Evolutionary conservation across 2,888 invertebrate genomes (phyloP).

Genomic region (Entomobrya multifasciata): DNA sequence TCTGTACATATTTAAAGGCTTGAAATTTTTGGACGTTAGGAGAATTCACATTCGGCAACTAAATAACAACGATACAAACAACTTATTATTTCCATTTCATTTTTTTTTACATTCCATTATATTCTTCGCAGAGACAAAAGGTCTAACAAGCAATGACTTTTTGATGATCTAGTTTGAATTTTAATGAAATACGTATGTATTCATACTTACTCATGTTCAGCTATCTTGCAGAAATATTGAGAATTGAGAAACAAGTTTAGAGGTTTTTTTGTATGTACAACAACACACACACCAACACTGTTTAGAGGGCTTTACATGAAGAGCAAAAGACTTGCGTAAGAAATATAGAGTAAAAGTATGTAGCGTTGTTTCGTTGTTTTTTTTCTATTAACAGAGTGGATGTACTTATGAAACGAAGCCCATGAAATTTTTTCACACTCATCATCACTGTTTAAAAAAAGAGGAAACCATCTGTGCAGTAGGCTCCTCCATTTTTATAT

Average conservation of each 20-base stretch:
- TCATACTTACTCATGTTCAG: neutral
- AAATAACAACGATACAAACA: slow-evolving; percentile 27
- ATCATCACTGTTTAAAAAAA: slow-evolving; percentile 39
- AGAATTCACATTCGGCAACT: too few relatives aligned
- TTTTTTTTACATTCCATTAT: slow-evolving; percentile 37
- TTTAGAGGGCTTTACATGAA: slow-evolving; percentile 35
- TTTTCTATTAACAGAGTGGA: slow-evolving; percentile 42
- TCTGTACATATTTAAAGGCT: too few relatives aligned
- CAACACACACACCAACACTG: neutral
- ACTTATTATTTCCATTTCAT: slow-evolving; percentile 42
- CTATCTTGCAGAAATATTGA: slow-evolving; percentile 15
- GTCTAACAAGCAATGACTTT: slow-evolving; percentile 72
- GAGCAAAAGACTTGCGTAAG: slow-evolving; percentile 38
- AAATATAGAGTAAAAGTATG: slow-evolving; percentile 21
- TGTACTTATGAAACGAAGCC: slow-evolving; percentile 14
- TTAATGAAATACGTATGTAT: slow-evolving; percentile 61
- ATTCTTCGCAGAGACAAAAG: slow-evolving; percentile 63
- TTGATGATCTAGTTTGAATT: slow-evolving; percentile 72
- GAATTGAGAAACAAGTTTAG: slow-evolving; percentile 63
- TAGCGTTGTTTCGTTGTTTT: slow-evolving; percentile 32
- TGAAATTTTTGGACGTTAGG: too few relatives aligned
- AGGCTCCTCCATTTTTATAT: slow-evolving; percentile 48
- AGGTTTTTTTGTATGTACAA: slow-evolving; percentile 29
- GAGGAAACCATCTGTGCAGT: slow-evolving; percentile 68
- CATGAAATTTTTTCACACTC: slow-evolving; percentile 55